phyloP scores from a whole-genome alignment of 2,113 vertebrate species.

The Xiphophorus maculatus region DNA sequence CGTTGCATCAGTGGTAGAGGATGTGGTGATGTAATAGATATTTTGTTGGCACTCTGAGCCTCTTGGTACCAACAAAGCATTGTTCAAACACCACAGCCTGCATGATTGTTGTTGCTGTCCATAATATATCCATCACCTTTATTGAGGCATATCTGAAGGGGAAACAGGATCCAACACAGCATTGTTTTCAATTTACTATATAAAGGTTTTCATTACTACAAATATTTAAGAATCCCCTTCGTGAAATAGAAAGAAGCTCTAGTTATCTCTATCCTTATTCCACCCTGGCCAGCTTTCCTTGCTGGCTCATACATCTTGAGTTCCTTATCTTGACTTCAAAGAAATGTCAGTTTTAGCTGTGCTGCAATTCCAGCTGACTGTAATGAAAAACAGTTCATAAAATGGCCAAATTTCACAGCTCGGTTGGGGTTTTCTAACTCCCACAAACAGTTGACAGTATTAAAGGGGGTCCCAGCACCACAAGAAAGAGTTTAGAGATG shows the following conservation, averaged over 20 bases:
- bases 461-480: slow-evolving; percentile 49
- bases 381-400: neutral
- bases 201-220: neutral
- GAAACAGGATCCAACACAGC: neutral
- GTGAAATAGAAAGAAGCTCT: neutral
- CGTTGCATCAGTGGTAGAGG: neutral
- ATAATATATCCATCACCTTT: neutral
- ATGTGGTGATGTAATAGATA: neutral
- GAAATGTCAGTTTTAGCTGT: neutral
- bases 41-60: neutral
- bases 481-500: slow-evolving; percentile 32
- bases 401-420: neutral
- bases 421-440: neutral
- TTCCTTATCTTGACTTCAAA: slow-evolving; percentile 4
- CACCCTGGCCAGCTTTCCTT: neutral
- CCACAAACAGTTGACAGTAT: slow-evolving; percentile 25
- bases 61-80: neutral
- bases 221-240: neutral
- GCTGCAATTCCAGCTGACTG: neutral
- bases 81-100: neutral
- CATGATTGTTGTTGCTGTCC: neutral
- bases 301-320: neutral
- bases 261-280: too few species aligned
- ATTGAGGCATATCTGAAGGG: neutral
- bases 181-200: too few species aligned